Base-by-base conservation (phyloP, 2,797 vertebrate species). In the Knipowitschia caucasica region DNA sequence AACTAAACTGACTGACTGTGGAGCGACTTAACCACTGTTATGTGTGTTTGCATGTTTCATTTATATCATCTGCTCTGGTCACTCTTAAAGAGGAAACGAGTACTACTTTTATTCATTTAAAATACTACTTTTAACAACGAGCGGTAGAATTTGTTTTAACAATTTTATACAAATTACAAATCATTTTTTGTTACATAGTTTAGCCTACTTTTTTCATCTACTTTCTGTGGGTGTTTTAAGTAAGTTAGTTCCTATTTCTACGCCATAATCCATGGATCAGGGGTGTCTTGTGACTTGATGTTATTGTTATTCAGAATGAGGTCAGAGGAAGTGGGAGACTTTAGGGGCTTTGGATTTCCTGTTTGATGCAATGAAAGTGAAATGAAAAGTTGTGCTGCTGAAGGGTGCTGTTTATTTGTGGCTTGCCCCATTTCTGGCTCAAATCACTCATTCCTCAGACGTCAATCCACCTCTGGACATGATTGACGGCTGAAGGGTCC, bases 281-380 rank as follows among this genome's bases (percentile, higher is more conserved):
- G 18, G 12, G 9, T 20, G 56, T 39, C 10, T 29, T 44, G 35
- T 43, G 25, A 45, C 53, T 27, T 24, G 2, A 53, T 53, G 0
- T 35, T 21, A 38, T 14, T 53, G 24, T 17, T 11, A 21, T 40
- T 61, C 6, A 47, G 15, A 44, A n/a, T 30, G 50, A 61, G 35
- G 24, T 1, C 2, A 4, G 54, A 71, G 75, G 54, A 82, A 64
- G 77, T 76, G 60, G 56, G n/a, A n/a, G n/a, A n/a, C n/a, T 34
- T 12, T 35, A 47, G 53, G 35, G 55, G 46, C 2, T n/a, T 0
- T 6, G 21, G 56, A 25, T 75, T 84, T 80, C 49, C 52, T 36
- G 38, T 53, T 56, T 0, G 53, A 60, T n/a, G 42, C n/a, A 51
- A 4, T 33, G 67, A 59, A 69, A 58, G 67, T 64, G n/a, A n/a